A percentile compares a stretch with the other conserved stretches of the same genome.
phyloP scores from a whole-genome alignment of 1,140 invertebrate genomes.

The Drosophila pseudoananassae region DNA sequence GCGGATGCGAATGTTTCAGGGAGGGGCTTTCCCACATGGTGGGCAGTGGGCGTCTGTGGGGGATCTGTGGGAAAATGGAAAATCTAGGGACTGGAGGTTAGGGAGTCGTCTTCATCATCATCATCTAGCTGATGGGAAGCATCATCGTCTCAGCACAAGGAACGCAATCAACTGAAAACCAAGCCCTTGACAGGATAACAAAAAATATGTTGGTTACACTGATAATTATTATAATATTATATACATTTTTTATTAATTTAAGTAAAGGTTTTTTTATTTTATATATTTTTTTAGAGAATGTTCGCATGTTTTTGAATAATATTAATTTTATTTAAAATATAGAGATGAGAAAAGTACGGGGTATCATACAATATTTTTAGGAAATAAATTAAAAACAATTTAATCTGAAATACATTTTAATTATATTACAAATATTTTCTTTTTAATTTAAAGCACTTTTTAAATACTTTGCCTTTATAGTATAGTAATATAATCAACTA shows the following conservation, averaged over 20 bases:
- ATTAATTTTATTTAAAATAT: too few relatives aligned
- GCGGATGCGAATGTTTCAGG: slow-evolving; percentile 5
- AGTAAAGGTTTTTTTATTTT: too few relatives aligned
- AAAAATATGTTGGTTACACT: not conserved
- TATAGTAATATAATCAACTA: too few relatives aligned
- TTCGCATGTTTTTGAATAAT: too few relatives aligned
- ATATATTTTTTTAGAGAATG: too few relatives aligned
- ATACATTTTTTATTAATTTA: too few relatives aligned
- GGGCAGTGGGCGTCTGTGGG: not conserved
- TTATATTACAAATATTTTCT: not conserved
- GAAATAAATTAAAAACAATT: too few relatives aligned
- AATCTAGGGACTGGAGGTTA: not conserved
- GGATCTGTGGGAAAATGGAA: slow-evolving; percentile 4
- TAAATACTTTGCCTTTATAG: too few relatives aligned
- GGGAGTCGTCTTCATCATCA: slow-evolving; percentile 9
- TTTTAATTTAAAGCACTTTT: not conserved
- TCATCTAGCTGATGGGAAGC: slow-evolving; percentile 1
- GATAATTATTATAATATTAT: not conserved
- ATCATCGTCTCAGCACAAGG: slow-evolving; percentile 17
- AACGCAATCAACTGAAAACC: slow-evolving; percentile 37
- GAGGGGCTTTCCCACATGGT: too few relatives aligned
- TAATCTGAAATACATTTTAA: too few relatives aligned
- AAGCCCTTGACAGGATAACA: slow-evolving; percentile 14
- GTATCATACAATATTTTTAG: too few relatives aligned
- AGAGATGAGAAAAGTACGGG: too few relatives aligned